Evolutionary conservation across 2,888 invertebrate species (phyloP).

Genomic region (Drosophila emarginata): DNA sequence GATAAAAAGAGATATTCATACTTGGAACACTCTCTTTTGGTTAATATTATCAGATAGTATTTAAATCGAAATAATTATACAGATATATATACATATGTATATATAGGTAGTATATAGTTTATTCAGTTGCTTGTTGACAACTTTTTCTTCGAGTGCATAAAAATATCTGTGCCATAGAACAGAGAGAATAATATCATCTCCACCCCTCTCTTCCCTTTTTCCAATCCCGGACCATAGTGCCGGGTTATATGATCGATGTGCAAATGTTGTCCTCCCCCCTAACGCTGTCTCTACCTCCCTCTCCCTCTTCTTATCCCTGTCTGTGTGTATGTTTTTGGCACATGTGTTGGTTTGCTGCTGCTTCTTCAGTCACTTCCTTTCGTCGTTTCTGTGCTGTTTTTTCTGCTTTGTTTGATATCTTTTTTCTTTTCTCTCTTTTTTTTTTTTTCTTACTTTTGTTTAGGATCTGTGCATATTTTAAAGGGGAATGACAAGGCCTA

Average conservation of each 20-base stretch:
- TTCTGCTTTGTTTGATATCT: background rate
- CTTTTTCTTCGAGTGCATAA: background rate
- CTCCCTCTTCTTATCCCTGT: background rate
- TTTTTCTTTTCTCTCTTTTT: constrained; percentile 14
- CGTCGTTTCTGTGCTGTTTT: constrained; percentile 32
- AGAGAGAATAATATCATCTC: constrained; percentile 12
- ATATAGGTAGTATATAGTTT: too few relatives aligned
- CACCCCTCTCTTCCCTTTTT: background rate
- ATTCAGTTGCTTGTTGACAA: background rate
- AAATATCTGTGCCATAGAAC: constrained; percentile 61
- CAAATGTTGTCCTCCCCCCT: constrained; percentile 19
- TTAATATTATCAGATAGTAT: too few relatives aligned
- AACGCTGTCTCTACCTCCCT: background rate
- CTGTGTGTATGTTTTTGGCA: background rate
- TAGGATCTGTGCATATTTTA: constrained; percentile 19
- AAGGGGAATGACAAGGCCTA: constrained; percentile 16
- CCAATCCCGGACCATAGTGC: background rate
- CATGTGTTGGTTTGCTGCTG: constrained; percentile 18
- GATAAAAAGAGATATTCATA: too few relatives aligned
- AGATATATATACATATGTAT: background rate
- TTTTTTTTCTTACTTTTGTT: constrained; percentile 15
- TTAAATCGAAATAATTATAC: too few relatives aligned
- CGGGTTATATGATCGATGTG: constrained; percentile 47
- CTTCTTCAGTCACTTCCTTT: constrained; percentile 12
- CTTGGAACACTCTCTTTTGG: too few relatives aligned